Evolutionary conservation across 1,140 invertebrate genomes (phyloP).

Genomic region (Saccostrea echinata): DNA sequence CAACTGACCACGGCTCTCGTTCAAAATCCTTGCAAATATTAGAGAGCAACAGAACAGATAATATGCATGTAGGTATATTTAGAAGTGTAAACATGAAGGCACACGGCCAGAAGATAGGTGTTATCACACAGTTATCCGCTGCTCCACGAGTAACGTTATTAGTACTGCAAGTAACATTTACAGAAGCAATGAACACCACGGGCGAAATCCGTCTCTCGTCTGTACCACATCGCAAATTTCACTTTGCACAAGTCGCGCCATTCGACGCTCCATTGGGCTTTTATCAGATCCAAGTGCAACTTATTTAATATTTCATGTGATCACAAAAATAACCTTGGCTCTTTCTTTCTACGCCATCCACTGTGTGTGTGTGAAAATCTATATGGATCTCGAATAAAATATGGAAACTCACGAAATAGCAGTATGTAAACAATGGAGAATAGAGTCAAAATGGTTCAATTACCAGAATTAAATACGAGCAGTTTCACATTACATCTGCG

Average conservation of each 20-base stretch:
- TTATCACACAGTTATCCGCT: not conserved
- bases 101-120: not conserved
- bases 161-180: not conserved
- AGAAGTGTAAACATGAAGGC: constrained; percentile 17
- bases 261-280: not conserved
- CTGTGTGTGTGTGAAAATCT: not conserved
- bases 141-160: constrained; percentile 1
- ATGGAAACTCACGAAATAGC: constrained; percentile 7
- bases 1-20: not conserved
- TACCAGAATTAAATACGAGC: not conserved
- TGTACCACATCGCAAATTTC: not conserved
- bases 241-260: not conserved
- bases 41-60: not conserved
- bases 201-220: not conserved
- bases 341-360: not conserved
- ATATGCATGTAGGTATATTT: constrained; percentile 6
- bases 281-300: not conserved
- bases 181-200: constrained; percentile 6
- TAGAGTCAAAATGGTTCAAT: constrained; percentile 2
- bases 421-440: not conserved
- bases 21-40: not conserved
- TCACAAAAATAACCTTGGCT: not conserved
- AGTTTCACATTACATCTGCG: constrained; percentile 1
- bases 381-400: constrained; percentile 24
- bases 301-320: constrained; percentile 27